Conservation (phyloP, 2,113 vertebrate species). For the Leptodactylus fuscus region DNA sequence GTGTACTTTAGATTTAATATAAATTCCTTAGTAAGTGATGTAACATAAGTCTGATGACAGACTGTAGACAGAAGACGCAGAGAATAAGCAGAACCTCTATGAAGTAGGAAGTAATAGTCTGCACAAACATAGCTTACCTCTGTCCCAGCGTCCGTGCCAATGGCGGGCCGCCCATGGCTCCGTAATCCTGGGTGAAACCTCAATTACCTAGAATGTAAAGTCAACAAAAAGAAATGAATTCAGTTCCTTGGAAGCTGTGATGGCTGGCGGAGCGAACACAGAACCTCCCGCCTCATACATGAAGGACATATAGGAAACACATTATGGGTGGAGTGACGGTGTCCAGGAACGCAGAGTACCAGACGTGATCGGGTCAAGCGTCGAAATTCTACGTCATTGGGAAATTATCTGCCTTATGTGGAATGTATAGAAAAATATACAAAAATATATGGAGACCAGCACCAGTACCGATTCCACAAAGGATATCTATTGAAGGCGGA, state of each 20-base stretch:
- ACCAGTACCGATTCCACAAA: no score
- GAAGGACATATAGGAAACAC: background rate
- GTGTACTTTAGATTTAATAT: background rate
- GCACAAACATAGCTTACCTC: background rate
- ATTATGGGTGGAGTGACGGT: background rate
- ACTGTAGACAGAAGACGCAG: background rate
- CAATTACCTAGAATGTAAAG: background rate
- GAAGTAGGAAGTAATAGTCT: slow-evolving; percentile 2
- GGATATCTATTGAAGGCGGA: no score
- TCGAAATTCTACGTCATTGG: background rate
- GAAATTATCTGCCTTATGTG: background rate
- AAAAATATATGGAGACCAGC: background rate
- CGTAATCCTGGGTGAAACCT: background rate
- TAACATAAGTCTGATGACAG: background rate
- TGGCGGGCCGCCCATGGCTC: background rate
- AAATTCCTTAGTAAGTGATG: background rate
- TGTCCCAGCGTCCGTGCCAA: background rate
- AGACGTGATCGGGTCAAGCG: background rate
- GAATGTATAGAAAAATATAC: background rate
- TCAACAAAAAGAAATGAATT: background rate
- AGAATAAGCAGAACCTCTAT: background rate
- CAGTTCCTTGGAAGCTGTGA: background rate
- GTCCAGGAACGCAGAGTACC: no score
- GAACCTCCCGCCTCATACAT: no score
- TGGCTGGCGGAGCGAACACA: no score